Percentiles rank a stretch among this genome's conserved stretches.
phyloP scores from a whole-genome alignment of 2,888 invertebrate genomes.

The Thelaira solivaga region DNA sequence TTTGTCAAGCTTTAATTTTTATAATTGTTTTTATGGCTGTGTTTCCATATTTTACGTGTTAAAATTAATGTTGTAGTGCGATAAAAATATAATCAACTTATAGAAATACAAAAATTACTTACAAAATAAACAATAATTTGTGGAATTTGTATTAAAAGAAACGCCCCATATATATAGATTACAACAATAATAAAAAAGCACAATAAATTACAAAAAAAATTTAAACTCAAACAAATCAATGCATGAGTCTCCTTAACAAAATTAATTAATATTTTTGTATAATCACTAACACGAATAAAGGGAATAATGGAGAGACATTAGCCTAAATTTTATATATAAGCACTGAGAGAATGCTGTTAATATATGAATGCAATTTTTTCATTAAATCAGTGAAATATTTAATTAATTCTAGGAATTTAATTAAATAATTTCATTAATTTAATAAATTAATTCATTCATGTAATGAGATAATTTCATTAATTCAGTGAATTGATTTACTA shows the following conservation, averaged over 20 bases:
- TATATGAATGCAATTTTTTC: too few relatives aligned
- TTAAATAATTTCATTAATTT: too few relatives aligned
- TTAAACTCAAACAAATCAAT: slow-evolving; percentile 29
- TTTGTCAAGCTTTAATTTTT: background rate
- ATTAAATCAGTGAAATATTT: too few relatives aligned
- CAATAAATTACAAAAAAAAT: too few relatives aligned
- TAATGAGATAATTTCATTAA: too few relatives aligned
- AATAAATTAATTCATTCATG: too few relatives aligned
- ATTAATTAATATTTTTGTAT: slow-evolving; percentile 11
- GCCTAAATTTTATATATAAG: background rate
- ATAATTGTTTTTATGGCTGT: background rate
- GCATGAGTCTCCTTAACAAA: background rate
- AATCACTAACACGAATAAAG: slow-evolving; percentile 14
- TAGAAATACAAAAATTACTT: background rate
- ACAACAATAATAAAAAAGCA: background rate
- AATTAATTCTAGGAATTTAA: too few relatives aligned
- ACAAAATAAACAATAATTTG: background rate
- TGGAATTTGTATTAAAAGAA: slow-evolving; percentile 6
- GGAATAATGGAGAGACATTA: slow-evolving; percentile 15
- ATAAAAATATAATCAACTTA: slow-evolving; percentile 1
- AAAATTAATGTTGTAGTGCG: slow-evolving; percentile 10
- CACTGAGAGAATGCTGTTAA: too few relatives aligned
- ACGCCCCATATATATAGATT: slow-evolving; percentile 32
- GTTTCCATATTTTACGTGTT: slow-evolving; percentile 31
- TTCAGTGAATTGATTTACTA: too few relatives aligned